These are phyloP conservation scores for Octomys mimax DNA, from an alignment of 2,797 vertebrate genomes.

Conservation along the genomic window DNA sequence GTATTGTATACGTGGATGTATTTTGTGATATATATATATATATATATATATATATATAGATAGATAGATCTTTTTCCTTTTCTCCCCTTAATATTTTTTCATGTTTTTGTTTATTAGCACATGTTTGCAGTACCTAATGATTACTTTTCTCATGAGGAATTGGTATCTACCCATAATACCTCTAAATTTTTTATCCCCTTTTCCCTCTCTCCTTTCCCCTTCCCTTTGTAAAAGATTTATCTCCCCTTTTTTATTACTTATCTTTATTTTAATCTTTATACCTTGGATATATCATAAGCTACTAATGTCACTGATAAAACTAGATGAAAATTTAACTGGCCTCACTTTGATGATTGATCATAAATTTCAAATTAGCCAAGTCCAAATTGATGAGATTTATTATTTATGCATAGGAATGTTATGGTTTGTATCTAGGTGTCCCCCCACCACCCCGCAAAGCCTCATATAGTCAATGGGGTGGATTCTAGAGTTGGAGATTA, in stretches of 20 bases:
- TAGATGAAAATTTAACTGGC: constrained; percentile 23
- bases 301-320: not conserved
- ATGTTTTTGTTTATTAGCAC: not conserved
- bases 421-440: too few relatives aligned
- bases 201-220: not conserved
- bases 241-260: not conserved
- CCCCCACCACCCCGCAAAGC: too few relatives aligned
- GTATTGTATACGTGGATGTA: not conserved
- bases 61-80: not conserved
- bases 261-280: not conserved
- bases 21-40: not conserved
- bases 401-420: not conserved
- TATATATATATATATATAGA: too few relatives aligned
- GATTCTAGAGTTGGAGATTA: too few relatives aligned
- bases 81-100: not conserved
- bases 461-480: too few relatives aligned
- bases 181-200: not conserved
- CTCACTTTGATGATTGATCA: not conserved
- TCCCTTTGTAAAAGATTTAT: not conserved
- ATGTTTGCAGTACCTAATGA: not conserved
- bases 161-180: too few relatives aligned
- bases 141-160: not conserved
- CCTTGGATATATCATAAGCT: not conserved
- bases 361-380: constrained; percentile 35
- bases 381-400: constrained; percentile 40